Percentiles rank a stretch among this genome's conserved stretches.
Evolutionary conservation across 2,797 vertebrate species (phyloP).

Genomic region (Pogonophryne albipinna): DNA sequence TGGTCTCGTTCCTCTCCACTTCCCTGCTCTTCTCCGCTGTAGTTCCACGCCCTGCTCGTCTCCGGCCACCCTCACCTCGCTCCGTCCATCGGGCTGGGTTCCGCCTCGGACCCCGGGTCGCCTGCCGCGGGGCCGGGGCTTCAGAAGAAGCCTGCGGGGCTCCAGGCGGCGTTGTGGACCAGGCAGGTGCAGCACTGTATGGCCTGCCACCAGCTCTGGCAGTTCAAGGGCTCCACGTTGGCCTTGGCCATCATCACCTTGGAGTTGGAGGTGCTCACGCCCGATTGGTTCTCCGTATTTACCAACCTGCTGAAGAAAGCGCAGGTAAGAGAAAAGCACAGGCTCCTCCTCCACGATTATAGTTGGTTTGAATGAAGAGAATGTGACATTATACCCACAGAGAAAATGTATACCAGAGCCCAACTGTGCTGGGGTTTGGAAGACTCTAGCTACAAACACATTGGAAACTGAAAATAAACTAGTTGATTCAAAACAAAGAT

Average conservation of each 20-base stretch:
- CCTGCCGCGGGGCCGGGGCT: conserved; percentile 23
- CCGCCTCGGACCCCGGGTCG: background rate
- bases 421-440: too few species aligned
- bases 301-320: conserved; percentile 95
- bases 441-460: too few species aligned
- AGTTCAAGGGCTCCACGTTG: conserved; percentile 97
- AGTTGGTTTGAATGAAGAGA: background rate
- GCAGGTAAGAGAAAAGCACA: conserved; percentile 83
- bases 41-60: conserved; percentile 91
- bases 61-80: conserved; percentile 86
- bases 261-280: conserved; percentile 91
- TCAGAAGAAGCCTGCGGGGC: conserved; percentile 94
- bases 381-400: background rate
- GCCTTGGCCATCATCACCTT: conserved; percentile 99
- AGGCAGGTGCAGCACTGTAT: conserved; percentile 98
- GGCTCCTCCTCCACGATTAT: background rate
- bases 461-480: too few species aligned
- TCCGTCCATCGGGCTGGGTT: conserved; percentile 70
- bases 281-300: conserved; percentile 90
- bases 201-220: conserved; percentile 98
- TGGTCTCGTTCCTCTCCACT: conserved; percentile 51
- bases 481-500: too few species aligned
- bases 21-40: conserved; percentile 23
- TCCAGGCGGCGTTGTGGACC: conserved; percentile 94
- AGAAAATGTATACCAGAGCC: background rate